Percentiles rank a stretch among this genome's conserved stretches.
These are phyloP conservation scores for Sebastes flavidus DNA, from an alignment of 2,797 vertebrate species.

Conservation along the genomic window DNA sequence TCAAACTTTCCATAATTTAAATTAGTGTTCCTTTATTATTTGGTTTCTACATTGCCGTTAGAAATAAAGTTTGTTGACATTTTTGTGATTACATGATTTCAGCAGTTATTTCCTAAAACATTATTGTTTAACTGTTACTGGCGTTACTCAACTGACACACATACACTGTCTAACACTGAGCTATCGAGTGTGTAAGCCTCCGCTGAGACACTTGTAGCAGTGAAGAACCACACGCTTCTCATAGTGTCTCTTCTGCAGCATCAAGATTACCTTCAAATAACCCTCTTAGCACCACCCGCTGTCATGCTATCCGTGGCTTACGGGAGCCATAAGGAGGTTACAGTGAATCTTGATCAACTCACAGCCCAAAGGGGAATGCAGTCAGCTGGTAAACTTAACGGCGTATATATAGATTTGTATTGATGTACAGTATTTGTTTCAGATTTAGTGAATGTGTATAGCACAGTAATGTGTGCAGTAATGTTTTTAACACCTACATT, in stretches of 20 bases:
- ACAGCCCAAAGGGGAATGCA: slow-evolving; percentile 32
- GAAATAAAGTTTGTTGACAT: slow-evolving; percentile 67
- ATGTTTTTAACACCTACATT: background rate
- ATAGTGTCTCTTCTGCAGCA: slow-evolving; percentile 46
- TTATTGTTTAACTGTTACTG: background rate
- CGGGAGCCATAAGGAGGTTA: slow-evolving; percentile 69
- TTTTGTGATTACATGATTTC: slow-evolving; percentile 49
- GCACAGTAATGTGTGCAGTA: background rate
- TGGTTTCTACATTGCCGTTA: slow-evolving; percentile 54
- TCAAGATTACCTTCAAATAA: slow-evolving; percentile 76
- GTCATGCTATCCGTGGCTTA: slow-evolving; percentile 74
- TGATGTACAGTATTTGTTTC: background rate
- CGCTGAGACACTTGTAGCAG: background rate
- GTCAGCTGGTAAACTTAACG: slow-evolving; percentile 50
- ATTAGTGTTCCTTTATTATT: slow-evolving; percentile 34
- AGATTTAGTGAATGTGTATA: background rate
- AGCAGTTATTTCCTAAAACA: background rate
- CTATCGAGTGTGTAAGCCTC: slow-evolving; percentile 19
- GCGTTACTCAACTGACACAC: background rate
- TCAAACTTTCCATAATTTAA: slow-evolving; percentile 22
- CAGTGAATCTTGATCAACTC: slow-evolving; percentile 67
- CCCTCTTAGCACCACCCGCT: slow-evolving; percentile 78
- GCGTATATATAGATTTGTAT: slow-evolving; percentile 30
- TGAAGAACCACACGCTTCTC: slow-evolving; percentile 34
- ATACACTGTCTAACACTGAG: background rate